Percentiles rank a stretch among this genome's conserved stretches.
These are phyloP conservation scores for Cosmia pyralina DNA, from an alignment of 2,888 invertebrate species.

Conservation along the genomic window DNA sequence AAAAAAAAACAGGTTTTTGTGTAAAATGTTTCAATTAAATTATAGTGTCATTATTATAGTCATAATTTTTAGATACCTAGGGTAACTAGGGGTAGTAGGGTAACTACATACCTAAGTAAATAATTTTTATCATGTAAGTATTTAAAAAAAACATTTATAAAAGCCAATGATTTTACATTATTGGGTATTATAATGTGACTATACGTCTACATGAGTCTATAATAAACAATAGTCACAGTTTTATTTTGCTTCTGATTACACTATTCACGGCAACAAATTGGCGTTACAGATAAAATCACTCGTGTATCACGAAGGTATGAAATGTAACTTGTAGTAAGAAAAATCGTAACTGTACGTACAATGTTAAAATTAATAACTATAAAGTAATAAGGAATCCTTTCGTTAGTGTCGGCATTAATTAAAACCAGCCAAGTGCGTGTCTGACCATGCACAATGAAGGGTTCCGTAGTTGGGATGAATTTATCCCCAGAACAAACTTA, in stretches of 20 bases:
- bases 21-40: too few relatives aligned
- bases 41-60: neutral
- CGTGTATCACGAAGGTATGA: slow-evolving; percentile 37
- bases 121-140: neutral
- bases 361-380: too few relatives aligned
- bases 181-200: neutral
- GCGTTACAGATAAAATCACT: slow-evolving; percentile 49
- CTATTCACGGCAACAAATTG: slow-evolving; percentile 40
- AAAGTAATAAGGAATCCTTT: too few relatives aligned
- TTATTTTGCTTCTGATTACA: slow-evolving; percentile 32
- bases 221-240: neutral
- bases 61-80: too few relatives aligned
- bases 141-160: neutral
- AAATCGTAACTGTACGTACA: neutral
- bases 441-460: too few relatives aligned
- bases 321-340: slow-evolving; percentile 17
- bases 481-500: too few relatives aligned
- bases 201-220: neutral
- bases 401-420: too few relatives aligned
- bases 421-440: too few relatives aligned
- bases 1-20: too few relatives aligned
- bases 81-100: too few relatives aligned
- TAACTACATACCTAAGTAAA: neutral
- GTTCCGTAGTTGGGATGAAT: too few relatives aligned
- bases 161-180: neutral